phyloP scores from a whole-genome alignment of 1,140 invertebrate species.

The Drosophila arizonae region DNA sequence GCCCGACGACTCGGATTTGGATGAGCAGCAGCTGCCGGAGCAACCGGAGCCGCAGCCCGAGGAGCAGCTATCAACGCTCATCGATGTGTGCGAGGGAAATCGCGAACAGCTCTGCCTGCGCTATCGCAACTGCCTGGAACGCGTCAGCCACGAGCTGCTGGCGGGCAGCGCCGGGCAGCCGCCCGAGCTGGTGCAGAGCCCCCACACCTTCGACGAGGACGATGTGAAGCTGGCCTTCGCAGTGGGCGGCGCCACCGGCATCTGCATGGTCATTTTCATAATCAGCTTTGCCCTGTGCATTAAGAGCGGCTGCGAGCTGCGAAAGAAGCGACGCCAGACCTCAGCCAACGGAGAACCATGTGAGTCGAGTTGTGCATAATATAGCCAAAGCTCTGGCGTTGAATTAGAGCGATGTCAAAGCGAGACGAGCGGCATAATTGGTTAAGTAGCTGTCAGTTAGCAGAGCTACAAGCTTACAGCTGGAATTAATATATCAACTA shows the following conservation, averaged over 20 bases:
- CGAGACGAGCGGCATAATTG: not conserved
- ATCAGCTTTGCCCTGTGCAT: slow-evolving; percentile 69
- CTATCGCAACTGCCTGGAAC: slow-evolving; percentile 68
- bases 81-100: slow-evolving; percentile 62
- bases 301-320: slow-evolving; percentile 69
- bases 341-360: slow-evolving; percentile 22
- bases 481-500: too few species aligned
- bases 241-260: slow-evolving; percentile 67
- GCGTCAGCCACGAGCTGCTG: slow-evolving; percentile 61
- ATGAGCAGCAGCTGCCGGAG: slow-evolving; percentile 28
- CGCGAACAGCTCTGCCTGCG: slow-evolving; percentile 63
- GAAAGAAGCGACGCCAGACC: slow-evolving; percentile 42
- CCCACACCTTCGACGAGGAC: slow-evolving; percentile 64
- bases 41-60: not conserved
- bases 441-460: slow-evolving; percentile 2
- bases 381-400: not conserved
- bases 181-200: slow-evolving; percentile 33
- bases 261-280: slow-evolving; percentile 74
- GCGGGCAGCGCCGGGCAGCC: slow-evolving; percentile 30
- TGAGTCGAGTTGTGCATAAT: not conserved
- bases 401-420: not conserved
- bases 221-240: slow-evolving; percentile 71
- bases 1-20: slow-evolving; percentile 57
- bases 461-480: not conserved
- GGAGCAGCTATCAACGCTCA: slow-evolving; percentile 43